These are phyloP conservation scores for Vesta saturnalis DNA, from an alignment of 2,888 invertebrate species.

Conservation along the genomic window DNA sequence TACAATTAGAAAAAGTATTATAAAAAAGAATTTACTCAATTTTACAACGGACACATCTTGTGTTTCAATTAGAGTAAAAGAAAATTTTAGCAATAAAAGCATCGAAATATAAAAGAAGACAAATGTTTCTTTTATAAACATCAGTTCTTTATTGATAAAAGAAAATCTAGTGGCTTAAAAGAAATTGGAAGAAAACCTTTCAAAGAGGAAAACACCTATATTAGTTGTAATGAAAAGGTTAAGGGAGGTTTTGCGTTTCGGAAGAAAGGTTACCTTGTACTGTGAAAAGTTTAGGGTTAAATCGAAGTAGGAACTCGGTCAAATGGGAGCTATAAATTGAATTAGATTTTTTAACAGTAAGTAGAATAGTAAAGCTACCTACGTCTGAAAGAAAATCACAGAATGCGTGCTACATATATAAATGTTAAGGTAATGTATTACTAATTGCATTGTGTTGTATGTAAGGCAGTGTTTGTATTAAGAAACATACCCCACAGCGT, in stretches of 20 bases:
- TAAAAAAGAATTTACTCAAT: too few relatives aligned
- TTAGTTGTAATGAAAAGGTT: slow-evolving; percentile 25
- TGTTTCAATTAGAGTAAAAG: neutral
- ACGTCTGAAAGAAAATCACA: neutral
- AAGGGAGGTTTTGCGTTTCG: slow-evolving; percentile 22
- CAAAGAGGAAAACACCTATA: slow-evolving; percentile 10
- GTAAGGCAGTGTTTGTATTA: too few relatives aligned
- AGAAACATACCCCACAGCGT: too few relatives aligned
- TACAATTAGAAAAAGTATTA: too few relatives aligned
- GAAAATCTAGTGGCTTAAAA: neutral
- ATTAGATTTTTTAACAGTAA: slow-evolving; percentile 19
- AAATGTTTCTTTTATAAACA: slow-evolving; percentile 15
- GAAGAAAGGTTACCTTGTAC: slow-evolving; percentile 17
- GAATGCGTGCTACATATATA: too few relatives aligned
- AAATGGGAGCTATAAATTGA: slow-evolving; percentile 17
- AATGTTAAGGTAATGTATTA: too few relatives aligned
- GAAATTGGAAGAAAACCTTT: slow-evolving; percentile 16
- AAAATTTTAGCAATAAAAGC: slow-evolving; percentile 5
- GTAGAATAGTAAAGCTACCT: neutral
- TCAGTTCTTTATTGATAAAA: slow-evolving; percentile 2
- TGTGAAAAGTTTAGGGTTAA: slow-evolving; percentile 21
- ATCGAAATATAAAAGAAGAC: neutral
- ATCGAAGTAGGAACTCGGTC: slow-evolving; percentile 19
- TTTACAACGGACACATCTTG: neutral
- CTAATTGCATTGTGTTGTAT: too few relatives aligned